Evolutionary conservation across 2,888 invertebrate genomes (phyloP), one percentile per base, ranked within the genome.

Genomic region (Cyrtodaria siliqua): DNA sequence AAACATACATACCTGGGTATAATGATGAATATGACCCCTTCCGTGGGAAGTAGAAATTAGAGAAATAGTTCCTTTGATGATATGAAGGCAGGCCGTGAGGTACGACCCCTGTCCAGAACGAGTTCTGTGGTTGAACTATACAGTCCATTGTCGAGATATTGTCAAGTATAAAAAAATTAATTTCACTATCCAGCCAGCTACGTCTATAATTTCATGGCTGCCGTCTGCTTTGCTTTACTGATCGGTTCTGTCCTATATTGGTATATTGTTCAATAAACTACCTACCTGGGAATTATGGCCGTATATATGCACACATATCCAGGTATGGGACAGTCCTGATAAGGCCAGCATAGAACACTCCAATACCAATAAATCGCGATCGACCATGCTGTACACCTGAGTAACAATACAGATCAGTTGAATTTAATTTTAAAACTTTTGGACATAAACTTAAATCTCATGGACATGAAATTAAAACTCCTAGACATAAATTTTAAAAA

Each of bases 51-150:
- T 84, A 86, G 64, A 84, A 84, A 44, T 83, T 84, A 9, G 82
- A 70, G 63, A 86, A 83, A 62, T 81, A 84, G 75, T 79, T 81
- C 66, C 82, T 78, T 59, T 81, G 80, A 57, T 78, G 80, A 63
- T 79, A 81, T 33, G 79, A 49, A 42, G 84, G 79, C 57, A 84
- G 84, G 81, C 81, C 84, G 66, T 82, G 79, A 55, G 83, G 72
- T 71, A 84, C 52, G 76, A 78, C 84, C 81, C 85, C 85, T 81
- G 85, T 86, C 85, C 85, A 86, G 49, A 84, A 71, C 20, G 83
- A 70, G 61, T 73, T 75, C 71, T 83, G 84, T 70, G 85, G 82
- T 74, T 79, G 85, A 78, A 86, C 84, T 78, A 86, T 53, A 69
- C 85, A 86, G 79, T 86, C 85, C 85, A 86, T 86, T 74, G 84